Conservation (phyloP, 2,113 vertebrate genomes). For the Martes martes region DNA sequence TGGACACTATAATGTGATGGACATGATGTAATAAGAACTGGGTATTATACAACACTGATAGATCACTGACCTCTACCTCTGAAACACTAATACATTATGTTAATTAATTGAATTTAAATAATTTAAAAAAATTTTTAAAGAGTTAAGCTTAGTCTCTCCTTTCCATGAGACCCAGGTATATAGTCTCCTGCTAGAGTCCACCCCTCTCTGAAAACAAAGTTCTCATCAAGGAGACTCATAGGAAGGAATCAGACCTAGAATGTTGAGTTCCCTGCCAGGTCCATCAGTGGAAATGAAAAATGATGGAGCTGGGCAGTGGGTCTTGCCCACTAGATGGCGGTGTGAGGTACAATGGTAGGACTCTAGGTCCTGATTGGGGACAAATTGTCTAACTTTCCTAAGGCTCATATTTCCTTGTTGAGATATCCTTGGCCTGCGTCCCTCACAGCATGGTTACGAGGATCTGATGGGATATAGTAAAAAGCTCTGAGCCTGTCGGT, state of each 20-base stretch:
- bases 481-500: not conserved
- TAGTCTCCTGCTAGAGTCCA: not conserved
- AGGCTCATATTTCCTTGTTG: not conserved
- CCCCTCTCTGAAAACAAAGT: not conserved
- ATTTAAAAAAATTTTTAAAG: too few relatives aligned
- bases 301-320: not conserved
- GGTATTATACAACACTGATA: not conserved
- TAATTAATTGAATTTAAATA: not conserved
- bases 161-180: not conserved
- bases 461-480: not conserved
- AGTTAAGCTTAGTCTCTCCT: not conserved
- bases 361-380: not conserved
- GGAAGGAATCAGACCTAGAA: not conserved
- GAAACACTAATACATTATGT: not conserved
- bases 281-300: not conserved
- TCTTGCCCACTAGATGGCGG: slow-evolving; percentile 10
- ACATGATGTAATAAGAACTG: not conserved
- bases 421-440: not conserved
- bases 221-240: not conserved
- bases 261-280: not conserved
- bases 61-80: not conserved
- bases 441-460: not conserved
- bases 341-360: not conserved
- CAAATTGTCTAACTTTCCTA: not conserved
- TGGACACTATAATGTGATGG: not conserved